Conservation (phyloP, 2,888 invertebrate species). For the Siphonodentalium dalli region DNA sequence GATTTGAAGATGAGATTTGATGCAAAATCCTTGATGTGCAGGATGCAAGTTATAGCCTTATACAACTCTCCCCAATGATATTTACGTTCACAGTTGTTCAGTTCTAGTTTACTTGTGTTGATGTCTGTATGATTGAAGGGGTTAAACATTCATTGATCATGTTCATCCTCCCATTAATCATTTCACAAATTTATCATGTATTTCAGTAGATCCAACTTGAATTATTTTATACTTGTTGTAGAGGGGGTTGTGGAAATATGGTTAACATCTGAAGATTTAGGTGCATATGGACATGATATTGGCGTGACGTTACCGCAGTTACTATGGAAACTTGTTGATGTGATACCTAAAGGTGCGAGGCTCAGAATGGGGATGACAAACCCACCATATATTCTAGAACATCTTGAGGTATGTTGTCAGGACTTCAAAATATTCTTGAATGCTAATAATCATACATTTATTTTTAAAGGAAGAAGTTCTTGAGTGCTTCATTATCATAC, state of each 20-base stretch:
- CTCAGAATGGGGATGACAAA: constrained; percentile 94
- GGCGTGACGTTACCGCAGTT: constrained; percentile 86
- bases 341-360: constrained; percentile 69
- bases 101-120: too few relatives aligned
- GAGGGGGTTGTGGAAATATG: constrained; percentile 97
- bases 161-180: neutral
- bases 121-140: neutral
- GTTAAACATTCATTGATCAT: neutral
- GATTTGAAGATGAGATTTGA: too few relatives aligned
- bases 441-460: too few relatives aligned
- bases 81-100: too few relatives aligned
- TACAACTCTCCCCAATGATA: too few relatives aligned
- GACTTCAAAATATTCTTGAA: too few relatives aligned
- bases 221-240: constrained; percentile 65
- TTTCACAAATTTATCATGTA: neutral
- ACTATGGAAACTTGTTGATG: constrained; percentile 81
- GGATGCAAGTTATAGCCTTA: too few relatives aligned
- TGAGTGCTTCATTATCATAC: too few relatives aligned
- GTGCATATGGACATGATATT: constrained; percentile 96
- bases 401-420: constrained; percentile 72
- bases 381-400: constrained; percentile 96
- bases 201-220: neutral
- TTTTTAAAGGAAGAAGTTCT: too few relatives aligned
- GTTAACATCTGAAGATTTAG: constrained; percentile 98
- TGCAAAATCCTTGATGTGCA: too few relatives aligned